phyloP scores from a whole-genome alignment of 2,113 vertebrate species.

The Lutjanus erythropterus region DNA sequence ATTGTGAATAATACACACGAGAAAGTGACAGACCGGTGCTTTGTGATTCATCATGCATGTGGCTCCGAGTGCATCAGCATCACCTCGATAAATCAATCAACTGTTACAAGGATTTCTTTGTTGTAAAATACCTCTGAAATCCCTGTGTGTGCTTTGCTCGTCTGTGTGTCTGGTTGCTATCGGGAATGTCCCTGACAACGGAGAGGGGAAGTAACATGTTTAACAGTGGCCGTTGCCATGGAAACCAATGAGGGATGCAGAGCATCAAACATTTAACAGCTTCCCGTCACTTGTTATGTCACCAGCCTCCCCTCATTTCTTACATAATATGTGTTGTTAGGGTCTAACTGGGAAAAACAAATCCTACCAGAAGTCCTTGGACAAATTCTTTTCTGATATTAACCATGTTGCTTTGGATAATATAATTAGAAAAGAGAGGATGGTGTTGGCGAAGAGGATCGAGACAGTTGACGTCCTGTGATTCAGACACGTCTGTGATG shows the following conservation, averaged over 20 bases:
- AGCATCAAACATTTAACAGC: slow-evolving; percentile 49
- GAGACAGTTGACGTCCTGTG: slow-evolving; percentile 33
- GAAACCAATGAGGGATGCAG: slow-evolving; percentile 55
- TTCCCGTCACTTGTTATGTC: slow-evolving; percentile 56
- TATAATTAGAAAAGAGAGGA: background rate
- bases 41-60: slow-evolving; percentile 41
- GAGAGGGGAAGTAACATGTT: slow-evolving; percentile 41
- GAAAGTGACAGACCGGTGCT: slow-evolving; percentile 41
- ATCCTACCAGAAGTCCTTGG: background rate
- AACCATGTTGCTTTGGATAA: background rate
- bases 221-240: slow-evolving; percentile 40
- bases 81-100: slow-evolving; percentile 55
- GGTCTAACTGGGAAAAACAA: slow-evolving; percentile 14
- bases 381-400: slow-evolving; percentile 11
- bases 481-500: slow-evolving; percentile 46
- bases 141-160: slow-evolving; percentile 18
- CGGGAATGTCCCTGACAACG: slow-evolving; percentile 58
- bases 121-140: slow-evolving; percentile 40
- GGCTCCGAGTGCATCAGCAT: slow-evolving; percentile 25
- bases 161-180: slow-evolving; percentile 40
- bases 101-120: slow-evolving; percentile 39
- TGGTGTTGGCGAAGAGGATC: slow-evolving; percentile 3
- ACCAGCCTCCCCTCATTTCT: slow-evolving; percentile 39
- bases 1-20: slow-evolving; percentile 22
- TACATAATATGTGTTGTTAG: slow-evolving; percentile 39